Evolutionary conservation across 2,888 invertebrate species (phyloP), one percentile per base, ranked within the genome.

Genomic region (Drosophila longiperda): DNA sequence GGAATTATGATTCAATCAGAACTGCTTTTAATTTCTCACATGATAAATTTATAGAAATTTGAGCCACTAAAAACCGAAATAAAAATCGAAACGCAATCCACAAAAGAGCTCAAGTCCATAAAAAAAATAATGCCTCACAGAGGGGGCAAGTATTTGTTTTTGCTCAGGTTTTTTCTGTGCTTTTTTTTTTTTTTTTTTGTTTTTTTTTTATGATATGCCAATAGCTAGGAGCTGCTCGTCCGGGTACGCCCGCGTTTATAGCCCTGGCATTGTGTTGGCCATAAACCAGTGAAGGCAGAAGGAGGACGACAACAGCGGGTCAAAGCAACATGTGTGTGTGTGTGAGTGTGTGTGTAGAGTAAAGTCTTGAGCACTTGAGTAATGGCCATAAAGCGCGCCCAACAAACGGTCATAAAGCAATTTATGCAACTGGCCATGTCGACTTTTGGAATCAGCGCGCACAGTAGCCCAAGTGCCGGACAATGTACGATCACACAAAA

Each of bases 1-100:
- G 68, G 68, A 83, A 83, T 86, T 90, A 90, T 90, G 90, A 89
- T 88, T 88, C 79, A 90, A 90, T 90, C 85, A 90, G 69, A 84
- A 77, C 75, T 62, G 76, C 80, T 78, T 84, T 84, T 80, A 80
- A 85, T 84, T 82, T 84, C 83, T 84, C 89, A 90, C 87, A 80
- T 76, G 69, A 82, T 87, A 80, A 87, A 89, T 84, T 78, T 86
- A 87, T 83, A 86, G 86, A 85, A 89, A 85, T 78, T 81, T 72
- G 75, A 83, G 80, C 72, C 70, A 75, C 82, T 73, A 75, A 80
- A 73, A 73, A 64, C 63, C 45, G 45, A 72, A 83, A 67, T 72
- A 69, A 73, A 78, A 76, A 81, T 78, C 75, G 83, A 75, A 76
- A 75, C 74, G 84, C 66, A 84, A 82, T 79, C 76, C 75, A 79